A percentile compares a stretch with the other conserved stretches of the same genome.
phyloP scores from a whole-genome alignment of 2,113 vertebrate genomes.

The Poeciliopsis occidentalis region DNA sequence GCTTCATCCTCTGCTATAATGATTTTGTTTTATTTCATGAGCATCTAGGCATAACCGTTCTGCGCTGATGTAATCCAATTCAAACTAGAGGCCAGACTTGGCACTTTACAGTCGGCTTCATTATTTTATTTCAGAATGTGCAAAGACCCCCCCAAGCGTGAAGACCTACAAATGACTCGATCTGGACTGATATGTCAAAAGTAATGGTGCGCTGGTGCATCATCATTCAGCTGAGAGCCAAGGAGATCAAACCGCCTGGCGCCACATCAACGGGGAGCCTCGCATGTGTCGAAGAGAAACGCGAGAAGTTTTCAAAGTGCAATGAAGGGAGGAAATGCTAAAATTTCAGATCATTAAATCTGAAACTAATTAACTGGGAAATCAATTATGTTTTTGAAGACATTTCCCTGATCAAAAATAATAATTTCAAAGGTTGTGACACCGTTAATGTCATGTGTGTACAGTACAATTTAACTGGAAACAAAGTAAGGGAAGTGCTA shows the following conservation, averaged over 20 bases:
- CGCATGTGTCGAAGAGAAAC: slow-evolving; percentile 5
- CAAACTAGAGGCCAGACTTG: not conserved
- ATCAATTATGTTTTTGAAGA: not conserved
- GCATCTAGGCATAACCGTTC: not conserved
- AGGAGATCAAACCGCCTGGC: slow-evolving; percentile 8
- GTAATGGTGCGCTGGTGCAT: slow-evolving; percentile 5
- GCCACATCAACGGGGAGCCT: not conserved
- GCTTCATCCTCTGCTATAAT: not conserved
- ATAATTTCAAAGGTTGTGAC: not conserved
- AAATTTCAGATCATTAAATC: too few species aligned
- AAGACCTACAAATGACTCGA: not conserved
- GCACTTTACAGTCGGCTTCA: not conserved
- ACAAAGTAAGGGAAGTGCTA: not conserved
- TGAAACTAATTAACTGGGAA: not conserved
- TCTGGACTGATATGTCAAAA: slow-evolving; percentile 6
- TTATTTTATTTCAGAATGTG: not conserved
- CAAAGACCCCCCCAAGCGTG: not conserved
- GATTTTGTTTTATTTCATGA: slow-evolving; percentile 1
- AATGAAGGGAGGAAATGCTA: not conserved
- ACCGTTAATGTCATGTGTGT: not conserved
- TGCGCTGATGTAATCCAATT: not conserved
- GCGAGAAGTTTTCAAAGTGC: not conserved
- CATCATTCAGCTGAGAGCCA: slow-evolving; percentile 5
- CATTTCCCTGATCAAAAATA: not conserved
- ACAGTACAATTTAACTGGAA: not conserved